These are phyloP conservation scores for Melinopterus prodromus DNA, from an alignment of 2,888 invertebrate species.

Conservation along the genomic window DNA sequence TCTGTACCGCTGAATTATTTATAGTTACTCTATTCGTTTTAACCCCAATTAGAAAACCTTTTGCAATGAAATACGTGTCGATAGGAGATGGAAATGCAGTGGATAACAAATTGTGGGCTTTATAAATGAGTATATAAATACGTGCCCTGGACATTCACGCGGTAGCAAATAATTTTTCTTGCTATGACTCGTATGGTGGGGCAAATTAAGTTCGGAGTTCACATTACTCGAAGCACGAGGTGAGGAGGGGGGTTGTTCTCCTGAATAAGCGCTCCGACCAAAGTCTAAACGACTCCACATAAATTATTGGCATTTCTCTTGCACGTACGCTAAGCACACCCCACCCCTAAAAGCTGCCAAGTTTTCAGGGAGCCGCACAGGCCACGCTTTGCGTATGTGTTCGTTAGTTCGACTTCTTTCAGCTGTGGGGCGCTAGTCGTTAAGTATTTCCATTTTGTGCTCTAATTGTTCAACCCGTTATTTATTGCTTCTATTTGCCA, in stretches of 20 bases:
- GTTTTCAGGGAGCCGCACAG: not conserved
- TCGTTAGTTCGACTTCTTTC: slow-evolving; percentile 4
- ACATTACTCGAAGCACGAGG: not conserved
- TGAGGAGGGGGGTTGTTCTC: not conserved
- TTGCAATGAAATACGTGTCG: too few relatives aligned
- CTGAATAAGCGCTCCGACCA: not conserved
- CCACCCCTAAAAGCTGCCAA: not conserved
- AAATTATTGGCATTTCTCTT: slow-evolving; percentile 47
- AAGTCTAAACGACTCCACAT: slow-evolving; percentile 45
- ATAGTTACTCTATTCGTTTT: not conserved
- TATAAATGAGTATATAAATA: not conserved
- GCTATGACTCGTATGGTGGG: not conserved
- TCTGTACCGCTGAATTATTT: not conserved
- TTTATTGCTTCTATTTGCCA: slow-evolving; percentile 47
- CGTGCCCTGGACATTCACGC: not conserved
- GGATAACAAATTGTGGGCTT: too few relatives aligned
- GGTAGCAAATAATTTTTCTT: not conserved
- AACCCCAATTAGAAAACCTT: not conserved
- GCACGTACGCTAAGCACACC: slow-evolving; percentile 39
- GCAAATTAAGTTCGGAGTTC: not conserved
- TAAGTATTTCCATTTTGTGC: slow-evolving; percentile 48
- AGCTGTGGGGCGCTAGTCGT: slow-evolving; percentile 6
- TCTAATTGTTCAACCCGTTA: slow-evolving; percentile 51
- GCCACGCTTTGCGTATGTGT: not conserved
- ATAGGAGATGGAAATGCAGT: not conserved